Evolutionary conservation across 2,113 vertebrate species (phyloP).

Genomic region (Alethe diademata): DNA sequence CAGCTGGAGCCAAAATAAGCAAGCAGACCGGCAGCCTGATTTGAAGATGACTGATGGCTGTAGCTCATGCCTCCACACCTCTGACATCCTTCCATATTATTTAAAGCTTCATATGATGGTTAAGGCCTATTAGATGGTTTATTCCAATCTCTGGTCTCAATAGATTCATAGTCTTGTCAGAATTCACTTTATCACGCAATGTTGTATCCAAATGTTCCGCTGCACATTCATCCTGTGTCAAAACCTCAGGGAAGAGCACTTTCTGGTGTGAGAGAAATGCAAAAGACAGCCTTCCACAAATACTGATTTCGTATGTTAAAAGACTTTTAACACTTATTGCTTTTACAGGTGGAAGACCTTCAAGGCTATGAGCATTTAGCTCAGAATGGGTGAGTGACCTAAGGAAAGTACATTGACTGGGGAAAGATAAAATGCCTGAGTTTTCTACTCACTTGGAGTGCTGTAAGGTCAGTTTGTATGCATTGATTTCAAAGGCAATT

Average conservation of each 20-base stretch:
- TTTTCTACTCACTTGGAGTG: neutral
- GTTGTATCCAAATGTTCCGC: neutral
- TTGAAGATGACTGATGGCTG: neutral
- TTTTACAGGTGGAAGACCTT: neutral
- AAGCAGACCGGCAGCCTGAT: neutral
- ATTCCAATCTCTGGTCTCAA: neutral
- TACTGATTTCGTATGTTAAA: neutral
- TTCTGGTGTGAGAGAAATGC: neutral
- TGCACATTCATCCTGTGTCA: neutral
- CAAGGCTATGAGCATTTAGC: neutral
- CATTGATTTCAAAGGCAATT: slow-evolving; percentile 37
- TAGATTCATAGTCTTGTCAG: neutral
- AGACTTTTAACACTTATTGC: neutral
- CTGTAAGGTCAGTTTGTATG: slow-evolving; percentile 9
- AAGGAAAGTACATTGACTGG: neutral
- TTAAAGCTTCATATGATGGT: neutral
- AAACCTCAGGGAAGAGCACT: neutral
- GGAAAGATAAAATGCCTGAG: slow-evolving; percentile 22
- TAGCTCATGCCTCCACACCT: neutral
- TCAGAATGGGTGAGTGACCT: neutral
- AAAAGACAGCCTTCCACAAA: neutral
- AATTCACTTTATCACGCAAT: neutral
- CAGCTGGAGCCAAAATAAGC: neutral
- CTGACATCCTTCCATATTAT: neutral
- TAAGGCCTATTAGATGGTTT: neutral